phyloP scores from a whole-genome alignment of 2,113 vertebrate genomes.

The Nerophis ophidion region DNA sequence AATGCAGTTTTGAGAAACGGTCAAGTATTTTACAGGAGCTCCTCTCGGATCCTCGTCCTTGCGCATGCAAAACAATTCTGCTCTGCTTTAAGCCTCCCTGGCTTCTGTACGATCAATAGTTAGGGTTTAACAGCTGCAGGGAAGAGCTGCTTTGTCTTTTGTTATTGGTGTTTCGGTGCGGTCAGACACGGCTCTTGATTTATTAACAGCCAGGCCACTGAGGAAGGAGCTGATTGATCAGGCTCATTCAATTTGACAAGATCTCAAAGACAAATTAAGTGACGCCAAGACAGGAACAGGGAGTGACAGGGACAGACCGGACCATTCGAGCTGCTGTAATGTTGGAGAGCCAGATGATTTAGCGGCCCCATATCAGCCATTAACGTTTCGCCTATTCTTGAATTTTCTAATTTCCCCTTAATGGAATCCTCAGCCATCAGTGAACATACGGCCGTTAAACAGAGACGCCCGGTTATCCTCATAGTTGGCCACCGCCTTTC shows the following conservation, averaged over 20 bases:
- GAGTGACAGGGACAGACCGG: conserved; percentile 21
- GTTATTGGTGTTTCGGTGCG: conserved; percentile 26
- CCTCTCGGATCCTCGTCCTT: no score
- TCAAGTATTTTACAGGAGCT: no score
- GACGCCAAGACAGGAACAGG: conserved; percentile 14
- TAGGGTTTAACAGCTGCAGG: conserved; percentile 8
- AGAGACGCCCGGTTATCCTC: conserved; percentile 49
- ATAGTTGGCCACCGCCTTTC: conserved; percentile 39
- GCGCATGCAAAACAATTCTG: neutral
- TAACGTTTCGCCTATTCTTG: conserved; percentile 60
- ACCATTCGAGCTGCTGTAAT: conserved; percentile 22
- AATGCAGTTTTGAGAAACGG: no score
- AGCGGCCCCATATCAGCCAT: conserved; percentile 63
- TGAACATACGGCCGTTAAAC: conserved; percentile 53
- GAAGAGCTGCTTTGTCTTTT: conserved; percentile 22
- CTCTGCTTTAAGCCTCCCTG: conserved; percentile 2
- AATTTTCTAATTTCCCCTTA: conserved; percentile 57
- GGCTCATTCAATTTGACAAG: conserved; percentile 34
- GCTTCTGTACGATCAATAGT: conserved; percentile 41
- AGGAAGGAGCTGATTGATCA: conserved; percentile 35
- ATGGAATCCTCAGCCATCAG: conserved; percentile 63
- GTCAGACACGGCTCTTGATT: conserved; percentile 40
- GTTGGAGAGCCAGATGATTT: conserved; percentile 56
- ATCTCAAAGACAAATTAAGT: conserved; percentile 26
- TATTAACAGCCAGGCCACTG: conserved; percentile 36